Evolutionary conservation across 2,113 vertebrate species (phyloP).

Genomic region (Pseudorhombus dupliciocellatus): DNA sequence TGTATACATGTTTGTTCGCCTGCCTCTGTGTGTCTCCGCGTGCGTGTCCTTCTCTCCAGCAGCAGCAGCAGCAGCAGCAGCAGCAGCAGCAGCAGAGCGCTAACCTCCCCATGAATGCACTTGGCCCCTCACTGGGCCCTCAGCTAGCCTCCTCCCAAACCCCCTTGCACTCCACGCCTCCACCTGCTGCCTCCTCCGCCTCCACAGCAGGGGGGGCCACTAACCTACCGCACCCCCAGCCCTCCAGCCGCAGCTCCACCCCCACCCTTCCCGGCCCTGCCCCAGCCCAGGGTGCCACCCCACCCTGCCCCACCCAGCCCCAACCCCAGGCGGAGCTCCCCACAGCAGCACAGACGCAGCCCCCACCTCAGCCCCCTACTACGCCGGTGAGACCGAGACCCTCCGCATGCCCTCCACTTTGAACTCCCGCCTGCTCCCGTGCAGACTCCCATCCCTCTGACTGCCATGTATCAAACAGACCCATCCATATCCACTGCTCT

Average conservation of each 20-base stretch:
- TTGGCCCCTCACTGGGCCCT: slow-evolving; percentile 84
- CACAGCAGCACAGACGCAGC: slow-evolving; percentile 73
- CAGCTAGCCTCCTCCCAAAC: slow-evolving; percentile 90
- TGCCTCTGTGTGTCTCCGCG: slow-evolving; percentile 20
- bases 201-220: slow-evolving; percentile 78
- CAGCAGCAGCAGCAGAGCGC: slow-evolving; percentile 88
- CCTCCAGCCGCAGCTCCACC: slow-evolving; percentile 89
- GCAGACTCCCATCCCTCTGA: slow-evolving; percentile 73
- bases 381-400: slow-evolving; percentile 90
- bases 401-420: slow-evolving; percentile 65
- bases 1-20: slow-evolving; percentile 22
- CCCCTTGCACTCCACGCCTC: slow-evolving; percentile 85
- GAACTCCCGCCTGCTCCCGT: slow-evolving; percentile 61
- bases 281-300: slow-evolving; percentile 83
- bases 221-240: slow-evolving; percentile 85
- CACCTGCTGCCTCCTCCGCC: slow-evolving; percentile 78
- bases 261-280: slow-evolving; percentile 88
- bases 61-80: slow-evolving; percentile 90
- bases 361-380: slow-evolving; percentile 88
- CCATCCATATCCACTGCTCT: slow-evolving; percentile 55
- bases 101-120: slow-evolving; percentile 90
- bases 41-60: slow-evolving; percentile 73
- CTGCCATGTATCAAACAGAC: slow-evolving; percentile 52
- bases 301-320: slow-evolving; percentile 85
- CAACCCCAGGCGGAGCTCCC: slow-evolving; percentile 88